Evolutionary conservation across 1,140 invertebrate genomes (phyloP), one percentile per base, ranked within the genome.

Genomic region (Aporrectodea caliginosa): DNA sequence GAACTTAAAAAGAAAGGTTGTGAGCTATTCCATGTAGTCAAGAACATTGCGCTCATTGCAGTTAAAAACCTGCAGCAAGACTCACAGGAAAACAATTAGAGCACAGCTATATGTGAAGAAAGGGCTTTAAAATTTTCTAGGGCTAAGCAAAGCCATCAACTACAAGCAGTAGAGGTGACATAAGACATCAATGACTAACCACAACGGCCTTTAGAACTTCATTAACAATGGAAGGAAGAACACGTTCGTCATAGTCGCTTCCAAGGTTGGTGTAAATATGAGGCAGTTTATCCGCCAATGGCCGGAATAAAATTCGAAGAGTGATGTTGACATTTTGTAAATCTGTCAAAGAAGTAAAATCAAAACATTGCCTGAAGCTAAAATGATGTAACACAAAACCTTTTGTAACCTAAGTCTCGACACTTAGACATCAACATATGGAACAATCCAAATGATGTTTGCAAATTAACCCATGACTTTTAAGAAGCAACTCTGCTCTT

Each of bases 261-360:
- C 98, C 98, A 70, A 99, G 90, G 84, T 97, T 98, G 27, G 94
- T 95, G 87, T 96, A 99, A 83, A 99, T 98, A 87, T 92, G 94
- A 6, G 92, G 92, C 70, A 99, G 89, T 81, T 94, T 91, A 78
- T 94, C 93, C 27, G 96, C 93, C 58, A 95, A 89, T 32, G 98
- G 98, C 87, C 98, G 90, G 90, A 98, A 99, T 79, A 99, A 89
- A 87, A 99, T 97, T 91, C 98, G 93, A 29, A 99, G 90, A 73
- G 98, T 99, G 84, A 99, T 99, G 89, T 98, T 98, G 0, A 99
- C 97, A 91, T 98, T 99, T 88, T 99, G 98, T 79, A 99, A 91
- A 94, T 99, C 98, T 94, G 86, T 82, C 91, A 84, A 31, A 79
- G 73, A 77, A 69, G 78, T 1, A 77, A 16, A 71, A 73, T 35